phyloP scores from a whole-genome alignment of 2,113 vertebrate species.

The Emydocephalus ijimae region DNA sequence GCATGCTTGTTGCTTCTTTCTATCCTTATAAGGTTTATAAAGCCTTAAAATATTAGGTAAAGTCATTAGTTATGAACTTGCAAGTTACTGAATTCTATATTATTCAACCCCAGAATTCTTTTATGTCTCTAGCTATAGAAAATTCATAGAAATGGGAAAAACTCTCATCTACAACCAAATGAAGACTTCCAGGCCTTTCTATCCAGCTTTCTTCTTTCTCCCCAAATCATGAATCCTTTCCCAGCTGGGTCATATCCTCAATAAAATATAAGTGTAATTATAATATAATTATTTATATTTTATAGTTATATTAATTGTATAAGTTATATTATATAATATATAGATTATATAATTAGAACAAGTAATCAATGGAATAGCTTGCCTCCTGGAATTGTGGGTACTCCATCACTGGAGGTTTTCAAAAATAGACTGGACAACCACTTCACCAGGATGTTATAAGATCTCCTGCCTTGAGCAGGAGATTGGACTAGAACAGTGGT shows the following conservation, averaged over 20 bases:
- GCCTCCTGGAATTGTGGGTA: too few species aligned
- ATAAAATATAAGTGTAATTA: too few species aligned
- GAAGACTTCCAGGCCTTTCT: neutral
- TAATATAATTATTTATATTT: too few species aligned
- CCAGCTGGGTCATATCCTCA: neutral
- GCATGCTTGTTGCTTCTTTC: constrained; percentile 25
- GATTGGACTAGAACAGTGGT: too few species aligned
- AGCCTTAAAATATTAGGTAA: neutral
- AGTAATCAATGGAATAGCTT: too few species aligned
- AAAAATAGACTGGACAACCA: too few species aligned
- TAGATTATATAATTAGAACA: too few species aligned
- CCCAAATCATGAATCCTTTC: neutral
- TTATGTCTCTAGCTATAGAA: neutral
- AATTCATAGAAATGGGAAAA: neutral
- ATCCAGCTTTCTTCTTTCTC: neutral
- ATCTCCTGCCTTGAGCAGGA: too few species aligned
- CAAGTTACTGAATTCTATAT: constrained; percentile 2
- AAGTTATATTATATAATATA: too few species aligned
- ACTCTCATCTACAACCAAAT: neutral
- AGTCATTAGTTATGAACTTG: constrained; percentile 23
- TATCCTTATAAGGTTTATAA: neutral
- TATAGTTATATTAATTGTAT: neutral
- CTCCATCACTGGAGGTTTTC: too few species aligned
- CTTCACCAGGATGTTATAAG: too few species aligned
- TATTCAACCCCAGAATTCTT: neutral